Evolutionary conservation across 2,113 vertebrate genomes (phyloP).

Genomic region (Otolemur garnettii): DNA sequence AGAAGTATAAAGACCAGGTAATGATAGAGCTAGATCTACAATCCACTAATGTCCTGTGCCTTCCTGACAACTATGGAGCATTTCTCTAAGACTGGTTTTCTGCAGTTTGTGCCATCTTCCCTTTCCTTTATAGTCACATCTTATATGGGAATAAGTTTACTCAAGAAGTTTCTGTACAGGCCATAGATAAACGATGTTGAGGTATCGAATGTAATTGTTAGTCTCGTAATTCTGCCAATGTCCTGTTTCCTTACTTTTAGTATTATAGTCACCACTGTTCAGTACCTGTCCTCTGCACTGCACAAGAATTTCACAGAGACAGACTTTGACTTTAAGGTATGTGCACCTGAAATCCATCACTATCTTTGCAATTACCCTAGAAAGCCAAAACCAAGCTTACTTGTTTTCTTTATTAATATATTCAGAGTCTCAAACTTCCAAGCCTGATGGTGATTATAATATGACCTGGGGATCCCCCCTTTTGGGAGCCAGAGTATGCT

Average conservation of each 20-base stretch:
- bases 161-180: neutral
- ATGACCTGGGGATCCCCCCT: neutral
- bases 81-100: slow-evolving; percentile 51
- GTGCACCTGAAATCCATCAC: slow-evolving; percentile 36
- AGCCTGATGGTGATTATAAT: slow-evolving; percentile 50
- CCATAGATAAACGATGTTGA: neutral
- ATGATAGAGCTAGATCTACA: neutral
- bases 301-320: slow-evolving; percentile 98
- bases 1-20: neutral
- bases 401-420: slow-evolving; percentile 46
- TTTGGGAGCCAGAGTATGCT: neutral
- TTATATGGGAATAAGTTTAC: neutral
- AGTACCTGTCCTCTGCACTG: slow-evolving; percentile 95
- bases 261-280: slow-evolving; percentile 97
- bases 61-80: neutral
- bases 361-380: slow-evolving; percentile 40
- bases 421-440: slow-evolving; percentile 65
- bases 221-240: slow-evolving; percentile 50
- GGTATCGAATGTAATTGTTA: neutral
- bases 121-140: slow-evolving; percentile 24
- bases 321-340: slow-evolving; percentile 99
- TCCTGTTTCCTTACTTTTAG: slow-evolving; percentile 88
- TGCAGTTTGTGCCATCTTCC: neutral
- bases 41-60: neutral
- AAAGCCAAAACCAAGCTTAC: neutral